Evolutionary conservation across 2,113 vertebrate species (phyloP).

Genomic region (Dipodomys stephensi): DNA sequence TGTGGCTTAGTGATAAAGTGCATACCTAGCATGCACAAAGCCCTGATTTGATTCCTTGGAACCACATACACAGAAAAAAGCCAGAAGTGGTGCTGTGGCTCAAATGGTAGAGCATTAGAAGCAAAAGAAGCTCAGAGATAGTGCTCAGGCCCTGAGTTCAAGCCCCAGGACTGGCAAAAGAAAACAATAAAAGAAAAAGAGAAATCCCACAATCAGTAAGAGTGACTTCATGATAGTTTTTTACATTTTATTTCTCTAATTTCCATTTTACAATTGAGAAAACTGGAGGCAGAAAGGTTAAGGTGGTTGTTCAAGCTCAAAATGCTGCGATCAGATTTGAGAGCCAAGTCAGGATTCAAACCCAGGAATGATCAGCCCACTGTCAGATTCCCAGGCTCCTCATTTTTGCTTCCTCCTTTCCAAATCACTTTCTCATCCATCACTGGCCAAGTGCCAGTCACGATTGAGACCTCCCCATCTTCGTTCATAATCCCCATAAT

Average conservation of each 20-base stretch:
- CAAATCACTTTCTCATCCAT: not conserved
- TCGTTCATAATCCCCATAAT: not conserved
- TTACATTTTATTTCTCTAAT: not conserved
- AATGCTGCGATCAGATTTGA: not conserved
- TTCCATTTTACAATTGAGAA: not conserved
- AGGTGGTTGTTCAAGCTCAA: not conserved
- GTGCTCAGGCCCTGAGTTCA: no score
- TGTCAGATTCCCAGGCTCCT: not conserved
- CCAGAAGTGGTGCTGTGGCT: no score
- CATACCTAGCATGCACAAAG: no score
- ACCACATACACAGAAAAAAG: no score
- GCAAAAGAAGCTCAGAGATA: no score
- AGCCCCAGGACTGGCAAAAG: no score
- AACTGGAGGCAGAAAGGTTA: slow-evolving; percentile 11
- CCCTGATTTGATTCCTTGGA: no score
- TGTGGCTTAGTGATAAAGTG: no score
- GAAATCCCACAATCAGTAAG: not conserved
- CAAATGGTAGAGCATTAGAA: no score
- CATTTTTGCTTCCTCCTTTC: not conserved
- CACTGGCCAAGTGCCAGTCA: not conserved
- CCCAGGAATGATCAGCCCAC: not conserved
- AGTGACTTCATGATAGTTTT: not conserved
- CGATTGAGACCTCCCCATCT: not conserved
- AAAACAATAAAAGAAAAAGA: not conserved
- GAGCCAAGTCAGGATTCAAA: not conserved